Conservation (phyloP, 1,140 invertebrate species). For the Microplitis mediator region DNA sequence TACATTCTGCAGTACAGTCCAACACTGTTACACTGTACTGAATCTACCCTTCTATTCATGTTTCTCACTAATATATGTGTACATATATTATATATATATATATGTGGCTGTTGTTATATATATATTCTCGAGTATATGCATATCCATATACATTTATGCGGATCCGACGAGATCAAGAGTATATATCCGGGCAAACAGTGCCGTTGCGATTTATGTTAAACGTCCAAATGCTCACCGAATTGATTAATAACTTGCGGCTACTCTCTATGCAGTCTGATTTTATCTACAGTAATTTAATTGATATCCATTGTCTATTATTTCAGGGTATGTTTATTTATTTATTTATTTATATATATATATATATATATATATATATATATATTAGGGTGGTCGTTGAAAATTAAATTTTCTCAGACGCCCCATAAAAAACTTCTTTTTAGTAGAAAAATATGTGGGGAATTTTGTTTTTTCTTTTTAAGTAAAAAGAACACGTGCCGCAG, state of each 20-base stretch:
- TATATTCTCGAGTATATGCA: not conserved
- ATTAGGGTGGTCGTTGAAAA: no score
- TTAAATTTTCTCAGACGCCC: no score
- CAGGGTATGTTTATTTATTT: not conserved
- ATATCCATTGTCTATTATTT: not conserved
- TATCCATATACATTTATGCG: slow-evolving; percentile 17
- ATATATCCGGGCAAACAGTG: slow-evolving; percentile 22
- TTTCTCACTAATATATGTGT: not conserved
- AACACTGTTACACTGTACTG: not conserved
- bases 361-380: not conserved
- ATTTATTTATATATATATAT: not conserved
- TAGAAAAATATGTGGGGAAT: no score
- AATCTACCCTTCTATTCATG: not conserved
- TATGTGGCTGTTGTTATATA: not conserved
- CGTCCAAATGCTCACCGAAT: slow-evolving; percentile 27
- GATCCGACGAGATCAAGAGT: slow-evolving; percentile 11
- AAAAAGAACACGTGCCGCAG: no score
- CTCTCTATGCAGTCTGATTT: not conserved
- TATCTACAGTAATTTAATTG: not conserved
- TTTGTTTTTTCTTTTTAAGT: no score
- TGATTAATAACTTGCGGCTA: slow-evolving; percentile 30
- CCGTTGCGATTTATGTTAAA: slow-evolving; percentile 29
- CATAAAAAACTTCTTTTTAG: no score
- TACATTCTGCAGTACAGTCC: not conserved
- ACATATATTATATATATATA: no score